Evolutionary conservation across 2,888 invertebrate genomes (phyloP), one percentile per base, ranked within the genome.

Genomic region (Pinctada fucata): DNA sequence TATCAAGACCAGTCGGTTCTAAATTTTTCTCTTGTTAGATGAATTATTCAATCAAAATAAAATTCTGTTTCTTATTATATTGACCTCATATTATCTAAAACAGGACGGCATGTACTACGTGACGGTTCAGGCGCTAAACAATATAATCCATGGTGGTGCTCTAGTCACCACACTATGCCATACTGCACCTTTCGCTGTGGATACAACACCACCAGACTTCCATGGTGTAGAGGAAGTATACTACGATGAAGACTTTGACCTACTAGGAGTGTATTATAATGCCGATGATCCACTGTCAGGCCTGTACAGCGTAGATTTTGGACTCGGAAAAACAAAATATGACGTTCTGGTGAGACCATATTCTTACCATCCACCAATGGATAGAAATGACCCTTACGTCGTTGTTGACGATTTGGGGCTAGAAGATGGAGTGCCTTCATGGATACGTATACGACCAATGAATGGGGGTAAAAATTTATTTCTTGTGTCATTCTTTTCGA

Each of bases 161-260:
- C 79, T 88, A 16, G 87, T 88, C 2, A 87, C 87, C 0, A 87
- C 88, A 5, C 86, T 88, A 2, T 88, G 87, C 69, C 87, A 88
- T 75, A 80, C 85, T 10, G 82, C 80, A 5, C 87, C 88, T 1
- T 80, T 88, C 51, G 82, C 71, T 2, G 86, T 88, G 6, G 88
- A 88, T 76, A 88, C 87, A 6, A 83, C 85, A 0, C 85, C 86
- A 0, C 88, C 88, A 3, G 66, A 80, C 16, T 85, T 88, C 52
- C 65, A 49, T 49, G 71, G 78, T 50, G 79, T 82, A 2, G 82
- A 86, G 5, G 84, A 87, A 13, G 79, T 87, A n/a, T 82, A 85
- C 48, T 88, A 84, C 75, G 88, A 88, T 65, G 86, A 87, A 47
- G 85, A 86, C 69, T 88, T 88, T 75, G 85, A 87, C 66, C 73